A percentile compares a stretch with the other conserved stretches of the same genome.
Conservation (phyloP, 1,140 invertebrate species). For the Macrobrachium nipponense region DNA sequence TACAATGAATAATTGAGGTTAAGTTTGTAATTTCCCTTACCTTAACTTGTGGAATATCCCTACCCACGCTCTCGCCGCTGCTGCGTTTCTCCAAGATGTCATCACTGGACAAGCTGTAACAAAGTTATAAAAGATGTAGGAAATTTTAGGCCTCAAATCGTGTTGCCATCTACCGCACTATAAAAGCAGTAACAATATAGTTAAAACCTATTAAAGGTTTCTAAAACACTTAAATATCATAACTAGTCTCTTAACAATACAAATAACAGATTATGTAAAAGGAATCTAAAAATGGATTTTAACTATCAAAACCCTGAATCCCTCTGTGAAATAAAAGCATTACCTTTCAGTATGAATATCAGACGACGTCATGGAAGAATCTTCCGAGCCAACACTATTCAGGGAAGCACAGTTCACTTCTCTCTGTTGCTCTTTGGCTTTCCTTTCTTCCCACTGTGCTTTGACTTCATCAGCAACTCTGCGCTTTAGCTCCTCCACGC, state of each 20-base stretch:
- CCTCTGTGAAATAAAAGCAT: not conserved
- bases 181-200: not conserved
- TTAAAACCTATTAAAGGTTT: not conserved
- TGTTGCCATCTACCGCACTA: not conserved
- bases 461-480: slow-evolving; percentile 89
- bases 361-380: slow-evolving; percentile 75
- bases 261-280: not conserved
- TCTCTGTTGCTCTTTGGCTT: slow-evolving; percentile 66
- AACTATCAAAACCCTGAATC: slow-evolving; percentile 62
- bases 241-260: not conserved
- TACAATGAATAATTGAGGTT: not conserved
- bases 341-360: slow-evolving; percentile 77
- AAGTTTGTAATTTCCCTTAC: slow-evolving; percentile 8
- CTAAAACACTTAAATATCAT: not conserved
- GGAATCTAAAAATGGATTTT: not conserved
- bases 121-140: not conserved
- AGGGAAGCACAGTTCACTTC: slow-evolving; percentile 78
- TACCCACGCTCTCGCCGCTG: slow-evolving; percentile 38
- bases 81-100: slow-evolving; percentile 58
- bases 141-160: too few species aligned
- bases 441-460: slow-evolving; percentile 82
- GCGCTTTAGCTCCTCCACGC: slow-evolving; percentile 87
- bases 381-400: slow-evolving; percentile 78
- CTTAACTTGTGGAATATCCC: slow-evolving; percentile 60
- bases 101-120: slow-evolving; percentile 61